These are phyloP conservation scores for Bombycilla garrulus DNA, from an alignment of 2,113 vertebrate genomes.

Conservation along the genomic window DNA sequence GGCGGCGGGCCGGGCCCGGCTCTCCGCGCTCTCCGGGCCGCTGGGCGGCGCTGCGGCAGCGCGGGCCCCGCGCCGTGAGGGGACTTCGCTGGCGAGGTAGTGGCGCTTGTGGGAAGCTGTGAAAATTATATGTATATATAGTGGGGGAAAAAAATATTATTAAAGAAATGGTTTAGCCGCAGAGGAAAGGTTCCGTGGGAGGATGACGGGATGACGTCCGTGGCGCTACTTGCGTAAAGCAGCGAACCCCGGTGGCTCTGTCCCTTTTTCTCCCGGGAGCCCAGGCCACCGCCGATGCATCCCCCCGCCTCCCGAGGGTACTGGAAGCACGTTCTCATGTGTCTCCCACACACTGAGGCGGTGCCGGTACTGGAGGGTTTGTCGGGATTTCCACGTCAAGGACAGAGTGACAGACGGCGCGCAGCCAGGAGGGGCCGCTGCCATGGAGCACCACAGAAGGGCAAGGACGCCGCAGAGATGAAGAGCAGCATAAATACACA, in stretches of 20 bases:
- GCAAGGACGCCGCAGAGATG: background rate
- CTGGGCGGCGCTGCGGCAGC: background rate
- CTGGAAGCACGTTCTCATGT: rapidly evolving
- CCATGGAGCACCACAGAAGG: rapidly evolving
- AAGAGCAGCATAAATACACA: background rate
- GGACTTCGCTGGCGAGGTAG: rapidly evolving
- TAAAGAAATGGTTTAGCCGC: background rate
- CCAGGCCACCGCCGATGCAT: too few species aligned
- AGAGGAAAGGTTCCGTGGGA: background rate
- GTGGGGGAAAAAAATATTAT: background rate
- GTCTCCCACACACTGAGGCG: background rate
- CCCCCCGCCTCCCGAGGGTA: background rate
- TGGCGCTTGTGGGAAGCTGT: background rate
- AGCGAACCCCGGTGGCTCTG: background rate
- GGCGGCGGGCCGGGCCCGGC: background rate
- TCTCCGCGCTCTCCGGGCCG: background rate
- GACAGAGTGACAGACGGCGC: rapidly evolving
- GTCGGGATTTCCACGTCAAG: background rate
- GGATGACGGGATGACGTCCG: background rate
- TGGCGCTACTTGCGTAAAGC: background rate
- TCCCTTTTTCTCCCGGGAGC: too few species aligned
- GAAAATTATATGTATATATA: background rate
- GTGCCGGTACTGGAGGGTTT: rapidly evolving
- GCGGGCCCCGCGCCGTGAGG: background rate
- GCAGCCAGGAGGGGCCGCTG: background rate